Conservation (phyloP, 30 jellyfish, hydroid and myxozoan species). For the Aurelia coerulea region DNA sequence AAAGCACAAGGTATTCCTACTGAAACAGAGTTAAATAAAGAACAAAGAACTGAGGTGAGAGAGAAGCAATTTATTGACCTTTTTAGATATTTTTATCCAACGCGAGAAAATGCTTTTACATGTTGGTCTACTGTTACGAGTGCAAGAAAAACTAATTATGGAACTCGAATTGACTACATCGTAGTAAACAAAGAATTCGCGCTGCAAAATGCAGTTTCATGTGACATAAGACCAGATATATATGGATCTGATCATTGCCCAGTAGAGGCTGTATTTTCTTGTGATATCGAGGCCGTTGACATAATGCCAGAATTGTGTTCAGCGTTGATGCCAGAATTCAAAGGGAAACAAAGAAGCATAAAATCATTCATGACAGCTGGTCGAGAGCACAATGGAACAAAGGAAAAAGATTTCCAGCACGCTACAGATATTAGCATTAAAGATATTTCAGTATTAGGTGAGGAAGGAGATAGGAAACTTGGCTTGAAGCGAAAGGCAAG, state of each 20-base stretch:
- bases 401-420: no score
- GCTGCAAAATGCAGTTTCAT: slow-evolving; percentile 17
- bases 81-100: slow-evolving; percentile 85
- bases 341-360: slow-evolving; percentile 87
- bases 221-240: slow-evolving; percentile 87
- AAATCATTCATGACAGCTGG: slow-evolving; percentile 50
- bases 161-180: slow-evolving; percentile 93
- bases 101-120: slow-evolving; percentile 80
- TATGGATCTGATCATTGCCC: slow-evolving; percentile 99
- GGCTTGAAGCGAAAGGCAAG: slow-evolving; percentile 42
- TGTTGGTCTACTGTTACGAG: slow-evolving; percentile 92
- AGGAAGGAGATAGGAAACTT: no score
- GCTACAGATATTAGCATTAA: no score
- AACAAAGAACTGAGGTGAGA: neutral
- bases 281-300: slow-evolving; percentile 45
- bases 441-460: no score
- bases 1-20: no score
- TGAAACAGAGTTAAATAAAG: no score
- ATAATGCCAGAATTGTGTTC: slow-evolving; percentile 79
- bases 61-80: slow-evolving; percentile 58
- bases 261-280: slow-evolving; percentile 71
- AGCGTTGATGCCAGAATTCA: slow-evolving; percentile 87
- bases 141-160: slow-evolving; percentile 94
- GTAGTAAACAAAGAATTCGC: slow-evolving; percentile 57
- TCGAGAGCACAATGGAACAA: neutral